Conservation (phyloP, 2,797 vertebrate genomes). For the Chlorospingus semifuscus region DNA sequence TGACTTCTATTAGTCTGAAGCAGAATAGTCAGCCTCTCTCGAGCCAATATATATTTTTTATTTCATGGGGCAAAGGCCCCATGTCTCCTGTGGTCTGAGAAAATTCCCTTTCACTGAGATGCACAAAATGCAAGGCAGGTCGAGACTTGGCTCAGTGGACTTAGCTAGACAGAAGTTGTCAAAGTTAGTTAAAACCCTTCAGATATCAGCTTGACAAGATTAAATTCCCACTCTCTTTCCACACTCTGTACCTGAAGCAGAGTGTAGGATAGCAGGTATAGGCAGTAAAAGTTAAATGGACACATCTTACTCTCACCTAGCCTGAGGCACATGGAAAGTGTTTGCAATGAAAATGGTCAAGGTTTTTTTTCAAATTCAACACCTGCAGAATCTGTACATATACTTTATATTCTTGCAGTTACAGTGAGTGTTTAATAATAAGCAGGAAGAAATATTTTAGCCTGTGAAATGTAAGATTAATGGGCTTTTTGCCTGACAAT, state of each 20-base stretch:
- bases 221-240: not conserved
- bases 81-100: not conserved
- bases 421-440: not conserved
- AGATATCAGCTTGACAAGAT: not conserved
- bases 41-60: not conserved
- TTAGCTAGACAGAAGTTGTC: not conserved
- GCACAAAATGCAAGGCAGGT: not conserved
- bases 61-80: not conserved
- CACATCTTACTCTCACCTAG: not conserved
- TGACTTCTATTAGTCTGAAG: not conserved
- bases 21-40: not conserved
- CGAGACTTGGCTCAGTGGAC: not conserved
- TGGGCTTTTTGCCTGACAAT: not conserved
- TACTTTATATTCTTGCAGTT: not conserved
- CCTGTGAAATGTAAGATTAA: not conserved
- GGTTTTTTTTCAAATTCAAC: not conserved
- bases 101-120: not conserved
- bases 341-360: not conserved
- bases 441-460: not conserved
- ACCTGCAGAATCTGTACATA: not conserved
- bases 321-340: not conserved
- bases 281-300: not conserved
- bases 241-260: not conserved
- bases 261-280: not conserved
- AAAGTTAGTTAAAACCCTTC: not conserved